These are phyloP conservation scores for Macroteleia sp. DNA, from an alignment of 2,888 invertebrate species.

Conservation along the genomic window DNA sequence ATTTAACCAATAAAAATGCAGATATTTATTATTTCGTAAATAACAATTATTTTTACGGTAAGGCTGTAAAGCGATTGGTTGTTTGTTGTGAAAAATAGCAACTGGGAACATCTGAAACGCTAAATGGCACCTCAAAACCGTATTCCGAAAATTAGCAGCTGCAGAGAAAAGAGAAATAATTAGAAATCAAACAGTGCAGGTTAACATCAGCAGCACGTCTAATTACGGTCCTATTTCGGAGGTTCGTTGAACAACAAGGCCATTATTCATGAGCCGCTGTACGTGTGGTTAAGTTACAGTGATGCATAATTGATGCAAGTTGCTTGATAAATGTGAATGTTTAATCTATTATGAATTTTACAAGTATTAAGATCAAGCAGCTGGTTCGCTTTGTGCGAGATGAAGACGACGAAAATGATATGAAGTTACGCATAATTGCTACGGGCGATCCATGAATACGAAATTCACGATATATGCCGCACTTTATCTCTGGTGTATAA, in stretches of 20 bases:
- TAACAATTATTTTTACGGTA: too few relatives aligned
- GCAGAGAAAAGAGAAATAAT: too few relatives aligned
- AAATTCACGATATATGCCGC: conserved; percentile 2
- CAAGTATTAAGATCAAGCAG: conserved; percentile 25
- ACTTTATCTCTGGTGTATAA: conserved; percentile 9
- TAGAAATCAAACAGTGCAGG: too few relatives aligned
- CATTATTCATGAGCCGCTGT: conserved; percentile 39
- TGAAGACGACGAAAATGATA: conserved; percentile 30
- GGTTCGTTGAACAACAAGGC: conserved; percentile 24
- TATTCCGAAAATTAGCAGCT: too few relatives aligned
- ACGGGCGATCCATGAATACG: conserved; percentile 36
- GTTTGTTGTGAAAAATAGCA: too few relatives aligned
- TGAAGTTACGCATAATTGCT: conserved; percentile 27
- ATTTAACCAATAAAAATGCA: too few relatives aligned
- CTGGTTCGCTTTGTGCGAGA: conserved; percentile 30
- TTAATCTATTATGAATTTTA: conserved; percentile 35
- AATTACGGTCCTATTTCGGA: conserved; percentile 24
- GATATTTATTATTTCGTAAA: too few relatives aligned
- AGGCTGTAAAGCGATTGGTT: too few relatives aligned
- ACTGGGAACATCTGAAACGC: too few relatives aligned
- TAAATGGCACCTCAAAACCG: too few relatives aligned
- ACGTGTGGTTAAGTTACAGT: conserved; percentile 11
- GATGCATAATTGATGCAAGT: conserved; percentile 48
- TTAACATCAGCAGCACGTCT: too few relatives aligned
- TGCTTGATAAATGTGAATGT: conserved; percentile 44